phyloP scores from a whole-genome alignment of 1,140 invertebrate species.

The Hermatobates lingyangjiaoensis region DNA sequence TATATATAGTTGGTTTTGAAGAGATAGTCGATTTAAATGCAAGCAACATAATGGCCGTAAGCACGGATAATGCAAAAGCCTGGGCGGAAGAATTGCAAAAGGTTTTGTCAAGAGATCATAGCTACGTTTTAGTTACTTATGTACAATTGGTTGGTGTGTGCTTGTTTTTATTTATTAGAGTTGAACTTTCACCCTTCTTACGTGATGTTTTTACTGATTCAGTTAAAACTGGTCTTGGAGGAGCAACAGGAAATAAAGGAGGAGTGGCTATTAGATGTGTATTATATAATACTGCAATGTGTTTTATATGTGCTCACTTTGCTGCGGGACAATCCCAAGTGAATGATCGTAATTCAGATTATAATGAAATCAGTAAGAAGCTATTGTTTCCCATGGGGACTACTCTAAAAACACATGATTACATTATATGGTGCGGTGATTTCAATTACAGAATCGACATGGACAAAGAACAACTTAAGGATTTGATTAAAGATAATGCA shows the following conservation, averaged over 20 bases:
- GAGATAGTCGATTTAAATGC: constrained; percentile 99
- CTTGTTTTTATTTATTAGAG: constrained; percentile 82
- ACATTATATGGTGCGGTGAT: constrained; percentile 98
- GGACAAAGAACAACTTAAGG: constrained; percentile 84
- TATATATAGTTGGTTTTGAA: constrained; percentile 96
- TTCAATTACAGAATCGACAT: constrained; percentile 98
- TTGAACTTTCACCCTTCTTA: constrained; percentile 67
- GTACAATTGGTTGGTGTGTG: constrained; percentile 97
- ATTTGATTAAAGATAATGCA: constrained; percentile 58
- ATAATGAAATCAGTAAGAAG: constrained; percentile 82
- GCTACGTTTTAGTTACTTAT: constrained; percentile 83
- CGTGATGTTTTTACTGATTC: constrained; percentile 84
- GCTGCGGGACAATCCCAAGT: constrained; percentile 15
- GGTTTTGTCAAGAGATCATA: constrained; percentile 66
- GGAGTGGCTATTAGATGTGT: constrained; percentile 86
- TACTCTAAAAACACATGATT: constrained; percentile 86
- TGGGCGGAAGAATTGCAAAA: constrained; percentile 93
- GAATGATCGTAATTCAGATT: constrained; percentile 89
- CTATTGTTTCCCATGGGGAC: constrained; percentile 24
- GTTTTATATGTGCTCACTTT: constrained; percentile 31
- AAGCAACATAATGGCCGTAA: constrained; percentile 91
- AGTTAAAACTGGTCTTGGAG: constrained; percentile 94
- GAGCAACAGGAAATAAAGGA: constrained; percentile 53
- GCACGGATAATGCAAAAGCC: constrained; percentile 76
- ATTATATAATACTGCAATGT: constrained; percentile 78